phyloP scores from a whole-genome alignment of 2,797 vertebrate species.

The Erithacus rubecula region DNA sequence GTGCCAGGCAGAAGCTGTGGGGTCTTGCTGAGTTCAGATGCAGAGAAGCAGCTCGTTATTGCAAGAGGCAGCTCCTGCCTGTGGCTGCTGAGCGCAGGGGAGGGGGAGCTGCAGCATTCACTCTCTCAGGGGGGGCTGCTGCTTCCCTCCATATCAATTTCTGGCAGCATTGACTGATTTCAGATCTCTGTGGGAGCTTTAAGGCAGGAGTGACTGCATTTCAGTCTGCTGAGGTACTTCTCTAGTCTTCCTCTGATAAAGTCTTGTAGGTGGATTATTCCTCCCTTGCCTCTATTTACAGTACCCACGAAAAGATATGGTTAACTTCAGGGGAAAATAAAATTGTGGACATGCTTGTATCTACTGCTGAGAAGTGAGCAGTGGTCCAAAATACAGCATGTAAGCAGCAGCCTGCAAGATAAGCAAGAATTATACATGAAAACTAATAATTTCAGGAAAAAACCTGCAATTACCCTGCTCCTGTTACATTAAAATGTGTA shows the following conservation, averaged over 20 bases:
- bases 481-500: neutral
- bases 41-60: neutral
- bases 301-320: neutral
- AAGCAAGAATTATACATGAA: neutral
- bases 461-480: neutral
- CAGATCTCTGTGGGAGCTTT: neutral
- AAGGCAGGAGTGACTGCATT: neutral
- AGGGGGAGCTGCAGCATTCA: neutral
- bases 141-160: neutral
- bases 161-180: neutral
- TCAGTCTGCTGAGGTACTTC: neutral
- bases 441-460: neutral
- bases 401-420: neutral
- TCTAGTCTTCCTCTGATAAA: neutral
- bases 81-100: neutral
- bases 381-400: neutral
- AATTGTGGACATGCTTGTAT: neutral
- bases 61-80: neutral
- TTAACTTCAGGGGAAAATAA: neutral
- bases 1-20: fast-evolving
- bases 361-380: neutral
- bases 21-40: neutral
- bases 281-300: neutral
- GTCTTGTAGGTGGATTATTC: neutral
- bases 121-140: neutral